Evolutionary conservation across 2,113 vertebrate genomes (phyloP).

Genomic region (Tursiops truncatus): DNA sequence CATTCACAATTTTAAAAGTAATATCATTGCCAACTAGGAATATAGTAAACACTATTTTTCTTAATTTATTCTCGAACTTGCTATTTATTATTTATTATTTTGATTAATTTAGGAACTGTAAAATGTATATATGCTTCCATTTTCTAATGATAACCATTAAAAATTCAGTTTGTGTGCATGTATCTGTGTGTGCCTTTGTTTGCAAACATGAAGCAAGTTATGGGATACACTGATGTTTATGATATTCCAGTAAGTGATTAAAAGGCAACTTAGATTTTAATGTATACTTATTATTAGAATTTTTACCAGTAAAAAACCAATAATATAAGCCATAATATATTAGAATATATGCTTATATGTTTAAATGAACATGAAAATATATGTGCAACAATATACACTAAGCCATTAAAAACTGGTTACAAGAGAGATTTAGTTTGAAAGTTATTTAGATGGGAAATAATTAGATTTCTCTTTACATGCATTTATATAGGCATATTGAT

Average conservation of each 20-base stretch:
- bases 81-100: background rate
- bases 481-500: background rate
- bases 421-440: background rate
- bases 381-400: background rate
- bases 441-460: background rate
- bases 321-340: background rate
- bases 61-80: background rate
- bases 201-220: background rate
- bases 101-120: background rate
- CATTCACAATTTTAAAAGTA: background rate
- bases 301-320: background rate
- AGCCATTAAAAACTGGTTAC: background rate
- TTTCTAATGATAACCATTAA: background rate
- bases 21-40: background rate
- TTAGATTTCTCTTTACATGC: background rate
- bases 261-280: background rate
- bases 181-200: background rate
- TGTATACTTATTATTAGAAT: background rate
- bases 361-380: no score
- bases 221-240: background rate
- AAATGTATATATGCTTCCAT: background rate
- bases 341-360: no score
- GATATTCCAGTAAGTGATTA: background rate
- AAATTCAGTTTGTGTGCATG: background rate
- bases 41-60: background rate